phyloP scores from a whole-genome alignment of 2,113 vertebrate species.

The Hippocampus abdominalis region DNA sequence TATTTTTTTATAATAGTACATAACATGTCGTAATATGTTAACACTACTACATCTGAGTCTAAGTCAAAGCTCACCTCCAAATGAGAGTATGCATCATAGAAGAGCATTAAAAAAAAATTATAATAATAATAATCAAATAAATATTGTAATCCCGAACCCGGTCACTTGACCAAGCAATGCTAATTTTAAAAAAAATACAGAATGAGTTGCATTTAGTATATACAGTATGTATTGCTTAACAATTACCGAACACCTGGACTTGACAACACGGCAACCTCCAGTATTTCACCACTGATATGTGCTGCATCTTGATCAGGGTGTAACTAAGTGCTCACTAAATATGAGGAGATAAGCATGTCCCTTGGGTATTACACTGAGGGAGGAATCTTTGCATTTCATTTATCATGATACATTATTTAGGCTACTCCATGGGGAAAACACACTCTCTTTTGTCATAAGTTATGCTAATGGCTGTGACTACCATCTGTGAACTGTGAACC shows the following conservation, averaged over 20 bases:
- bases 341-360: constrained; percentile 54
- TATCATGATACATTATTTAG: constrained; percentile 65
- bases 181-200: background rate
- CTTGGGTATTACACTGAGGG: constrained; percentile 28
- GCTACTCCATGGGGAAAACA: constrained; percentile 59
- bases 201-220: background rate
- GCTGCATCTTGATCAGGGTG: constrained; percentile 40
- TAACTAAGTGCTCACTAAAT: constrained; percentile 50
- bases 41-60: no score
- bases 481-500: constrained; percentile 60
- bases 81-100: no score
- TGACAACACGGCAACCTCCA: constrained; percentile 4
- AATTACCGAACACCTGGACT: background rate
- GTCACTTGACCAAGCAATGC: no score
- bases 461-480: constrained; percentile 63
- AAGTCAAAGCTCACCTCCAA: no score
- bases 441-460: constrained; percentile 53
- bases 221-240: background rate
- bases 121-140: no score
- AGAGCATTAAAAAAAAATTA: no score
- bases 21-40: no score
- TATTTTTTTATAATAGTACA: no score
- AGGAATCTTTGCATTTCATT: constrained; percentile 60
- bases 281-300: constrained; percentile 25
- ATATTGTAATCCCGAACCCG: no score